Evolutionary conservation across 1,140 invertebrate species (phyloP).

Genomic region (Drosophila takahashii): DNA sequence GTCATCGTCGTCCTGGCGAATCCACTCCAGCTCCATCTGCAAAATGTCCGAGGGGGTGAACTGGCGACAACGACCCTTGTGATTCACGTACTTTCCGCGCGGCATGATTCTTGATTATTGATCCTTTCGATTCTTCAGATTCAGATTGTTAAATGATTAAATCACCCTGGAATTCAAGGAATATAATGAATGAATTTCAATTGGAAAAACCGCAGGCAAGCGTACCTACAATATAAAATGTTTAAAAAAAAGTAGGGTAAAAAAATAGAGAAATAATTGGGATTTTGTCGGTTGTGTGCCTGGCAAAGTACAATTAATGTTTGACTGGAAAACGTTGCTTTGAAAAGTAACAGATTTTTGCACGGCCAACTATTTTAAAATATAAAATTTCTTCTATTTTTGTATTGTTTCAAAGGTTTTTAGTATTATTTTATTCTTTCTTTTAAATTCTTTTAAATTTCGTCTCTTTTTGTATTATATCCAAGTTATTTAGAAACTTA

Average conservation of each 20-base stretch:
- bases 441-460: too few species aligned
- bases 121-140: too few species aligned
- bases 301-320: not conserved
- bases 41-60: conserved; percentile 53
- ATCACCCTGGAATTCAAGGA: too few species aligned
- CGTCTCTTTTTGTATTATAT: too few species aligned
- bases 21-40: conserved; percentile 22
- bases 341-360: too few species aligned
- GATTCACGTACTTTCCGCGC: conserved; percentile 94
- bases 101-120: conserved; percentile 27
- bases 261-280: not conserved
- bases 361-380: too few species aligned
- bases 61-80: conserved; percentile 92
- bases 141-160: not conserved
- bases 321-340: not conserved
- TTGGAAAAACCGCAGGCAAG: not conserved
- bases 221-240: conserved; percentile 1
- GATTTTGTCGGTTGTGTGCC: not conserved
- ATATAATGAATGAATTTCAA: not conserved
- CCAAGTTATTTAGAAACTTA: too few species aligned
- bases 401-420: too few species aligned
- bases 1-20: not conserved
- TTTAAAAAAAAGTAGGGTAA: not conserved
- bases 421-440: too few species aligned
- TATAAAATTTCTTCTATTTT: too few species aligned